Evolutionary conservation across 37 sponge, comb jelly and placozoan species (phyloP).

Genomic region (Beroe forskalii): DNA sequence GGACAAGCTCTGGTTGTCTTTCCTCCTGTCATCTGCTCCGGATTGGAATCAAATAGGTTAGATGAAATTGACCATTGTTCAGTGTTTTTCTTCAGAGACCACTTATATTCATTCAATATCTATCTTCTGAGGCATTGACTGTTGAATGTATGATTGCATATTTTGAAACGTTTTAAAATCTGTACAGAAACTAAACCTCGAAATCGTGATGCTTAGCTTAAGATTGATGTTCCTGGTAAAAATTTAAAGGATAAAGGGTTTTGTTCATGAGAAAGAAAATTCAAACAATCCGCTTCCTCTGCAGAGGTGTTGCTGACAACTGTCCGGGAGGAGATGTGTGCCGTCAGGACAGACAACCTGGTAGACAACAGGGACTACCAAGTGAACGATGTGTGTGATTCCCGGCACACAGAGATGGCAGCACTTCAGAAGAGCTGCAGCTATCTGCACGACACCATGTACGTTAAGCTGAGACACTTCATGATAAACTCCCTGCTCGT

Average conservation of each 20-base stretch:
- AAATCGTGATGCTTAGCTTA: too few species aligned
- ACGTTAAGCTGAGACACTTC: constrained; percentile 22
- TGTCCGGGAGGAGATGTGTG: neutral
- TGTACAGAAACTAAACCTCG: too few species aligned
- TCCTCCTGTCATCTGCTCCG: neutral
- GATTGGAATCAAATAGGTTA: constrained; percentile 19
- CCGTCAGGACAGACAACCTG: neutral
- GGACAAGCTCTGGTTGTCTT: constrained; percentile 15
- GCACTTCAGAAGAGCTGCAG: neutral
- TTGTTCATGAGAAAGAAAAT: too few species aligned
- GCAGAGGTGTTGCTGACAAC: neutral
- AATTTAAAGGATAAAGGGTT: too few species aligned
- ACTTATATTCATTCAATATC: too few species aligned
- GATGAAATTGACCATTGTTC: too few species aligned
- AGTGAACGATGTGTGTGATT: neutral
- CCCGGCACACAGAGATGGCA: neutral
- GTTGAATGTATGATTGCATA: too few species aligned
- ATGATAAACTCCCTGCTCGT: neutral
- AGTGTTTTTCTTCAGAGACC: too few species aligned
- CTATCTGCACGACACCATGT: constrained; percentile 23
- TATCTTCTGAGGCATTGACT: too few species aligned
- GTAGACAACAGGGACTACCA: constrained; percentile 30
- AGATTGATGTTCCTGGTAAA: too few species aligned
- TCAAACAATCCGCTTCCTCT: too few species aligned
- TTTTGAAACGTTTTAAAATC: too few species aligned